Conservation (phyloP, 2,888 invertebrate species). For the Andrena chrysosceles region DNA sequence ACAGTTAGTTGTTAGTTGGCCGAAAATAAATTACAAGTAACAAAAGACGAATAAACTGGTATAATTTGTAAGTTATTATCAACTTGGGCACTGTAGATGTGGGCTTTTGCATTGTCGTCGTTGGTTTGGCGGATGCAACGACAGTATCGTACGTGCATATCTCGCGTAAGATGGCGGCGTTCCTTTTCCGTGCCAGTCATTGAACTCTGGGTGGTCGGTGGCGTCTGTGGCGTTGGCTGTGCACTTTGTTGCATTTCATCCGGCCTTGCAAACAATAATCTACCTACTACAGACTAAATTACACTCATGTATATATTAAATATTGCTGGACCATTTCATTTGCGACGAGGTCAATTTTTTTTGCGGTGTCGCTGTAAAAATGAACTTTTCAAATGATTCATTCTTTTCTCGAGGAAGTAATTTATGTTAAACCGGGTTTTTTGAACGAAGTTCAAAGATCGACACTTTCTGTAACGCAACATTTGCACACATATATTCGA, state of each 20-base stretch:
- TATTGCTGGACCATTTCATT: too few relatives aligned
- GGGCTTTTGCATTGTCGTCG: constrained; percentile 3
- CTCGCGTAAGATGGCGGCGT: constrained; percentile 79
- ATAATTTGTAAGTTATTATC: background rate
- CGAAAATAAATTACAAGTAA: background rate
- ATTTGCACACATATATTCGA: too few relatives aligned
- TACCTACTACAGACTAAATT: constrained; percentile 51
- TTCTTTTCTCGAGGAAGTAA: too few relatives aligned
- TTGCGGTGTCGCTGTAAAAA: too few relatives aligned
- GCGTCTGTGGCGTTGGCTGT: constrained; percentile 43
- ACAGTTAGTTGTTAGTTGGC: background rate
- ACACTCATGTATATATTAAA: background rate
- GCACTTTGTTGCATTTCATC: constrained; percentile 25
- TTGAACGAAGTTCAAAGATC: too few relatives aligned
- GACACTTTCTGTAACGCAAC: too few relatives aligned
- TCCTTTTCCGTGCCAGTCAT: constrained; percentile 84
- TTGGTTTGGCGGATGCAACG: constrained; percentile 23
- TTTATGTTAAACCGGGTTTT: too few relatives aligned
- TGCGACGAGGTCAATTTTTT: too few relatives aligned
- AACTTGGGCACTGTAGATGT: background rate
- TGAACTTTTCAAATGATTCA: too few relatives aligned
- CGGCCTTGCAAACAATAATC: constrained; percentile 59
- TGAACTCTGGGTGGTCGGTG: constrained; percentile 76
- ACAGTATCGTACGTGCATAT: constrained; percentile 73
- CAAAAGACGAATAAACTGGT: too few relatives aligned